Percentiles rank a stretch among this genome's conserved stretches.
Evolutionary conservation across 1,140 invertebrate species (phyloP).

Genomic region (Meteorus sp.): DNA sequence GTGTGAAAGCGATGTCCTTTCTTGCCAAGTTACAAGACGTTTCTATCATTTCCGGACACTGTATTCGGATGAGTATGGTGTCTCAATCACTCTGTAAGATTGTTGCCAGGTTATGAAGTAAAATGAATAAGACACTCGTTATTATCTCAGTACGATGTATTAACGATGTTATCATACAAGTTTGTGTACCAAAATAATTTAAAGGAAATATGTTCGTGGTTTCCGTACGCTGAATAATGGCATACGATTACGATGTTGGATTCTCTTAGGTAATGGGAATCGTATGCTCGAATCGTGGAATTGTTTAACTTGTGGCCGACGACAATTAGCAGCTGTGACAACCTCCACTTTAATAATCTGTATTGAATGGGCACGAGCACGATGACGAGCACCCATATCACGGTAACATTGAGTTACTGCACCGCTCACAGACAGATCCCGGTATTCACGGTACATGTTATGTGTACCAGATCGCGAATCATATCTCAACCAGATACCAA

Average conservation of each 20-base stretch:
- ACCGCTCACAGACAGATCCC: conserved; percentile 90
- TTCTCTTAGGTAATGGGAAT: conserved; percentile 95
- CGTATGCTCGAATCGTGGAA: conserved; percentile 96
- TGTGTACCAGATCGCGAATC: conserved; percentile 98
- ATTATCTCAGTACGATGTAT: no score
- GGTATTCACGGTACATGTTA: conserved; percentile 99
- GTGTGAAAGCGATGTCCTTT: no score
- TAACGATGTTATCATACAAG: no score
- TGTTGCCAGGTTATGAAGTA: no score
- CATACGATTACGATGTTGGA: conserved; percentile 79
- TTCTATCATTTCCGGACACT: no score
- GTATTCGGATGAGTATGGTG: no score
- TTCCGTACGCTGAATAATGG: conserved; percentile 84
- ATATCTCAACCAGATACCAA: conserved; percentile 97
- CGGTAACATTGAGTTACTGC: conserved; percentile 98
- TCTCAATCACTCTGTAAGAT: no score
- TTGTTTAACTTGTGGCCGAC: conserved; percentile 94
- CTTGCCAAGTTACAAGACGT: no score
- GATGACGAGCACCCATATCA: conserved; percentile 98
- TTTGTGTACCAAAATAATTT: conserved; percentile 51
- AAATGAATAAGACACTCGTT: no score
- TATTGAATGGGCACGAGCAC: conserved; percentile 95
- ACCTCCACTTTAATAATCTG: conserved; percentile 97
- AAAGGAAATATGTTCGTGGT: conserved; percentile 93
- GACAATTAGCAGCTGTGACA: conserved; percentile 84